Base-by-base conservation (phyloP, 2,888 invertebrate genomes). In the Neria commutata region DNA sequence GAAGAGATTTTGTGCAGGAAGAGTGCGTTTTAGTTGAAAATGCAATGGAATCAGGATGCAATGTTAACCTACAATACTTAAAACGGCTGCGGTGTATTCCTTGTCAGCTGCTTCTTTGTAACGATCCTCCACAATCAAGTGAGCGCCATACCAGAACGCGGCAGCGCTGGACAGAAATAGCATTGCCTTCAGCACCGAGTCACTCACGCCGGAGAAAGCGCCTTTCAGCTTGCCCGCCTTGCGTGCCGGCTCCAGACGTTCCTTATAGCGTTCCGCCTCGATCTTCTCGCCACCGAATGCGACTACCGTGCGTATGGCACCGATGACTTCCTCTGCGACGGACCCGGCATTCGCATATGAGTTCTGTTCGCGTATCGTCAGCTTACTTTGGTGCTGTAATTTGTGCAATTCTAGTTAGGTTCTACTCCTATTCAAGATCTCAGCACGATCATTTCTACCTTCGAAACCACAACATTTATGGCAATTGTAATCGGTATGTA, bases 91-190 rank as follows among this genome's bases (percentile, higher is more conserved):
- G 0, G 87, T 89, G 68, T 91, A 91, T 5, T 85, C 81, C 0
- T 87, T 86, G 8, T 79, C 73, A 1, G 86, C 86, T 4, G 76
- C 70, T 0, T 76, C 81, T 47, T 85, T 83, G 0, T 82, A 78
- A 11, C 88, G 83, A 74, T 87, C 87, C 0, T 86, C 85, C 40
- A 91, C 71, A 53, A 91, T 88, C 17, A 92, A 83, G 50, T 85
- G 84, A 0, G 90, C 87, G 0, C 92, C 92, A 73, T 91, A 92
- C 89, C 91, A 92, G 78, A 92, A 92, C 0, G 90, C 86, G 0
- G 90, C 79, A 0, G 90, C 87, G 71, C 89, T 89, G 10, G 89
- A 87, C 26, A 86, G 84, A 73, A 89, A 91, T 54, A 90, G 86
- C 63, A 91, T 86, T 49, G 89, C 83, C 88, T 89, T 90, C 86